phyloP scores from a whole-genome alignment of 2,113 vertebrate genomes.

The Crotalus helleri region DNA sequence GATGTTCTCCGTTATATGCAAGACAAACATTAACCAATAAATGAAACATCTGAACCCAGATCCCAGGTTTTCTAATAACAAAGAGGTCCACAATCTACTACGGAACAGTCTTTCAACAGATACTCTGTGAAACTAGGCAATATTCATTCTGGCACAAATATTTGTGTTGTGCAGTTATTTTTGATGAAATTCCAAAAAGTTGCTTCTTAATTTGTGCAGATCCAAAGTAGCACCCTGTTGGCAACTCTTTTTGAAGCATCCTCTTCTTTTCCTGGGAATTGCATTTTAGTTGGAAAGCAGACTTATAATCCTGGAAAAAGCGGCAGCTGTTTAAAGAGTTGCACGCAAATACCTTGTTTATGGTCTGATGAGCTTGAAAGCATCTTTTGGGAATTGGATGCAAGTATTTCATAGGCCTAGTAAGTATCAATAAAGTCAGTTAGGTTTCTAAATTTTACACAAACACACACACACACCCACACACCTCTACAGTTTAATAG shows the following conservation, averaged over 20 bases:
- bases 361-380: not conserved
- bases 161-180: not conserved
- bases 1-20: not conserved
- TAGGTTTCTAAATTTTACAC: not conserved
- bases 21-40: not conserved
- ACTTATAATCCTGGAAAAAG: not conserved
- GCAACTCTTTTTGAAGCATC: not conserved
- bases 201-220: not conserved
- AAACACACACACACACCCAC: too few species aligned
- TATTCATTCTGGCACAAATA: not conserved
- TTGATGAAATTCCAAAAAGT: not conserved
- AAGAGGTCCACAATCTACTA: not conserved
- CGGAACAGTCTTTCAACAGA: not conserved
- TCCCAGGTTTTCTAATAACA: not conserved
- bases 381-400: not conserved
- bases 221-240: not conserved
- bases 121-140: not conserved
- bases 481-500: not conserved
- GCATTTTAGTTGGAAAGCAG: not conserved
- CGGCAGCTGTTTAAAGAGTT: not conserved
- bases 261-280: not conserved
- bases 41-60: not conserved
- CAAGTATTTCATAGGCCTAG: not conserved
- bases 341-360: not conserved
- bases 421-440: not conserved